Percentiles rank a stretch among this genome's conserved stretches.
Evolutionary conservation across 2,888 invertebrate species (phyloP).

Genomic region (Oxystoma pomonae): DNA sequence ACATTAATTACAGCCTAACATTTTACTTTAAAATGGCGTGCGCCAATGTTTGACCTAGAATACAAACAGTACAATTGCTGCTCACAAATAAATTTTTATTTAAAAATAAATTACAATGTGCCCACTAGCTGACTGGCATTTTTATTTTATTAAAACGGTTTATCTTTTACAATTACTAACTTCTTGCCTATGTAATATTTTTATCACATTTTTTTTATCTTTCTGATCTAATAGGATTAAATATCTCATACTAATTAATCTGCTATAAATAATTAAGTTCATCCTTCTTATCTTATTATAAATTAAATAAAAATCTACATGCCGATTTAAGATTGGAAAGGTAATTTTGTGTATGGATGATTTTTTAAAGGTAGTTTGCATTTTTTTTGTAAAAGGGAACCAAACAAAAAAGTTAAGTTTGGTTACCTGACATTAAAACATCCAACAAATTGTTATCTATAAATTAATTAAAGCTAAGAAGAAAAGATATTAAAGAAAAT

Average conservation of each 20-base stretch:
- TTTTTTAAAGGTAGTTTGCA: no score
- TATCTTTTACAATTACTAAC: neutral
- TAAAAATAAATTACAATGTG: neutral
- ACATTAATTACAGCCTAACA: neutral
- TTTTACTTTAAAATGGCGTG: neutral
- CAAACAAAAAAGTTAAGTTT: no score
- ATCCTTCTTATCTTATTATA: neutral
- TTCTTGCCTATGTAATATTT: neutral
- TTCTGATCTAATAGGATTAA: neutral
- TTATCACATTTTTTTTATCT: neutral
- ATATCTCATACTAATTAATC: neutral
- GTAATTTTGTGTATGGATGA: no score
- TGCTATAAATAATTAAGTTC: neutral
- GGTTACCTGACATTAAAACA: no score
- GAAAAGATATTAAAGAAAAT: conserved; percentile 16
- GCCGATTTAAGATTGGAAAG: no score
- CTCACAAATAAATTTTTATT: neutral
- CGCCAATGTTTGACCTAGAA: neutral
- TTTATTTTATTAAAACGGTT: neutral
- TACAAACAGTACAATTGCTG: neutral
- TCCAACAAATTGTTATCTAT: no score
- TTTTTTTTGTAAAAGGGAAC: no score
- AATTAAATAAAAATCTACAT: neutral
- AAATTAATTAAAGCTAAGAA: neutral
- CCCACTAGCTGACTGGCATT: neutral